Conservation (phyloP, 2,888 invertebrate genomes). For the Conus canariensis region DNA sequence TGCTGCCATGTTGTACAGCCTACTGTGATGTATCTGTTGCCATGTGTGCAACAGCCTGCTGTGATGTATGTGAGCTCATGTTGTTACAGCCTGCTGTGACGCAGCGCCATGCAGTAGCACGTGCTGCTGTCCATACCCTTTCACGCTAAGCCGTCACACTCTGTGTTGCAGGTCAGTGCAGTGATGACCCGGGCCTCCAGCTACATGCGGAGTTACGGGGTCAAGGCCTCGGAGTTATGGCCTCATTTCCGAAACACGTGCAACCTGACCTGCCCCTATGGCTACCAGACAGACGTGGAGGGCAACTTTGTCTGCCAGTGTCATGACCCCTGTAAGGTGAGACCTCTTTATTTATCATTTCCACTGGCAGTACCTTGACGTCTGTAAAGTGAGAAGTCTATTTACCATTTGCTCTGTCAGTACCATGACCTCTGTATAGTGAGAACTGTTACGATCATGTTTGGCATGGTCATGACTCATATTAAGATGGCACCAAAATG, state of each 20-base stretch:
- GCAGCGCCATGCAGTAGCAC: no score
- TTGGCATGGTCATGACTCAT: no score
- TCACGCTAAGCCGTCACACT: neutral
- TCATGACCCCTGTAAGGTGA: conserved; percentile 55
- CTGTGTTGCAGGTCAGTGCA: conserved; percentile 17
- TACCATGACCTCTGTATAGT: conserved; percentile 57
- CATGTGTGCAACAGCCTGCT: no score
- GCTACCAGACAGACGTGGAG: conserved; percentile 58
- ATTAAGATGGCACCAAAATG: no score
- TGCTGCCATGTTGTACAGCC: no score
- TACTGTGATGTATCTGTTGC: no score
- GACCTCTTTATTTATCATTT: no score
- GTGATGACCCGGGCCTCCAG: conserved; percentile 7
- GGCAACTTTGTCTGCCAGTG: conserved; percentile 56
- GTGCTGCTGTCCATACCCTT: no score
- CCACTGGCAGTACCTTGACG: no score
- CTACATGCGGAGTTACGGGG: conserved; percentile 30
- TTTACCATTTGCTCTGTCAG: conserved; percentile 44
- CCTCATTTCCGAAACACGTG: conserved; percentile 42
- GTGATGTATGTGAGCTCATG: no score
- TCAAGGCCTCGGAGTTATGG: conserved; percentile 40
- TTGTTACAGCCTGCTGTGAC: no score
- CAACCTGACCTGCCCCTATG: conserved; percentile 53
- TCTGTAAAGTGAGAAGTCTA: no score
- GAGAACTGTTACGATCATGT: neutral